Evolutionary conservation across 2,797 vertebrate genomes (phyloP), one percentile per base, ranked within the genome.

Genomic region (Sebastes minor): DNA sequence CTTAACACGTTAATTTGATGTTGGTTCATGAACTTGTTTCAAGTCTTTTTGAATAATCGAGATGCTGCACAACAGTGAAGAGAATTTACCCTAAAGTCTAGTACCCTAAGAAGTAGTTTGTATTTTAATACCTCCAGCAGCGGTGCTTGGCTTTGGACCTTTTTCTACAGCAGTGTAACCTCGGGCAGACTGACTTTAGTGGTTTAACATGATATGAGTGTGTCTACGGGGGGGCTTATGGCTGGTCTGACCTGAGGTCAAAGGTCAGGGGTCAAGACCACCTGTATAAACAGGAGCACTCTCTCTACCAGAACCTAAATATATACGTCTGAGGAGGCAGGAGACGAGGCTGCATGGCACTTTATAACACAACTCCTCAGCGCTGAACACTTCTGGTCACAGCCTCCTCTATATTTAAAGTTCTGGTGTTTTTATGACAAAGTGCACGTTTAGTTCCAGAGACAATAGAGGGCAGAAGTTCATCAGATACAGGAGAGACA

Each of bases 241-340:
- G 55, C 67, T 46, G 71, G 68, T 64, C 72, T 86, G 63, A 73
- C n/a, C 65, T 38, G 56, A 76, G 85, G 88, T 86, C 83, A 89
- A 79, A 90, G 82, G 76, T 85, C 69, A 83, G 69, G 66, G 68
- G 74, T 79, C 82, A 73, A 49, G 25, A 82, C 84, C 91, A 92
- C 70, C 68, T 91, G 91, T 84, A 72, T 42, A 91, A 92, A 91
- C 83, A 91, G 1, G 8, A 73, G 25, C 14, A 56, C 13, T 22
- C 73, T 78, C 74, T 85, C 57, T 52, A 46, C 64, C 25, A 74
- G 22, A 86, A 86, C 65, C 59, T 86, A 85, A 87, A 87, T 73
- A 75, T 78, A 87, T 78, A 87, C 82, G 27, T 68, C 52, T 49
- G 77, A 20, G 64, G 57, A 80, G 52, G 35, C 55, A 16, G 42